Evolutionary conservation across 2,888 invertebrate species (phyloP).

Genomic region (Periphyllus acericola): DNA sequence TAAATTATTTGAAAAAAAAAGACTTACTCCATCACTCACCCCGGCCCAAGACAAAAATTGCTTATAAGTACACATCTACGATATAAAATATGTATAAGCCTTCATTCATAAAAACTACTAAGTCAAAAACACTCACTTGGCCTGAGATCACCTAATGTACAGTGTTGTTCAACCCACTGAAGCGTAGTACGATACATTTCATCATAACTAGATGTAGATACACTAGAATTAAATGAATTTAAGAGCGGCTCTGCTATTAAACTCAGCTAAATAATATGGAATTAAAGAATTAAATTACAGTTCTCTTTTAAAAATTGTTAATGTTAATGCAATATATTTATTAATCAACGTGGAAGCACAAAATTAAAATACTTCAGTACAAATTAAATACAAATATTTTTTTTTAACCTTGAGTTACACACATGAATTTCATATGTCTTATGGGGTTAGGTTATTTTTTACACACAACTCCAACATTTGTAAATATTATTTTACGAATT

Average conservation of each 20-base stretch:
- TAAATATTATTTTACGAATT: too few relatives aligned
- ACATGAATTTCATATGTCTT: too few relatives aligned
- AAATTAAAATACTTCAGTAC: too few relatives aligned
- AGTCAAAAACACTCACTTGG: conserved; percentile 77
- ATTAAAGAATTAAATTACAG: conserved; percentile 16
- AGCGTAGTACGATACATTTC: conserved; percentile 92
- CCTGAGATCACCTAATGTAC: conserved; percentile 91
- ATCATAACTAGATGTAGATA: conserved; percentile 89
- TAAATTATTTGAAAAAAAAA: too few relatives aligned
- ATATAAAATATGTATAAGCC: too few relatives aligned
- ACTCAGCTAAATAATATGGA: conserved; percentile 79
- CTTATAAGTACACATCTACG: too few relatives aligned
- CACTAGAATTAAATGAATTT: conserved; percentile 89
- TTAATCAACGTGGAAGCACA: not conserved
- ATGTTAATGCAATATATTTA: not conserved
- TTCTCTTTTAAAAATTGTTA: not conserved
- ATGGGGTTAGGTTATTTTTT: too few relatives aligned
- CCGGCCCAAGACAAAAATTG: too few relatives aligned
- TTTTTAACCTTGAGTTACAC: too few relatives aligned
- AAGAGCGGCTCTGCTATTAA: conserved; percentile 89
- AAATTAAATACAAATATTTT: too few relatives aligned
- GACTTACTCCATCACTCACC: too few relatives aligned
- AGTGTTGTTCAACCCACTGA: conserved; percentile 96
- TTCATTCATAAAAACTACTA: not conserved
- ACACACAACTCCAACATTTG: too few relatives aligned